phyloP scores from a whole-genome alignment of 1,140 invertebrate species.

The Danaus plexippus region DNA sequence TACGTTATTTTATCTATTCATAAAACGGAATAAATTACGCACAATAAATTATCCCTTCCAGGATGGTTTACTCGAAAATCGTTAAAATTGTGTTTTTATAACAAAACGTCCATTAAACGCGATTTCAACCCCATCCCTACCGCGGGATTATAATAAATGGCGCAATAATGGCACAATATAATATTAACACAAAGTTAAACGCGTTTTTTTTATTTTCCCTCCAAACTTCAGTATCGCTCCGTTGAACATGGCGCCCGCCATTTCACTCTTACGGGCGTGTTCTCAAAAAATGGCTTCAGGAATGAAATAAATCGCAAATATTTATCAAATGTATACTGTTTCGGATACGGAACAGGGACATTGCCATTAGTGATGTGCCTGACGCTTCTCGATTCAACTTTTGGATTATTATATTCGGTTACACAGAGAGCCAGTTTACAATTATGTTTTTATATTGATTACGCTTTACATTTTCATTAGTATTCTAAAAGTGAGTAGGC shows the following conservation, averaged over 20 bases:
- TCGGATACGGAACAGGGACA: slow-evolving; percentile 16
- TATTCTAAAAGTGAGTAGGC: no score
- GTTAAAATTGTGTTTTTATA: slow-evolving; percentile 61
- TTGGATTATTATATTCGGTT: not conserved
- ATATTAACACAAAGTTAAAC: slow-evolving; percentile 71
- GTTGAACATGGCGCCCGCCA: slow-evolving; percentile 42
- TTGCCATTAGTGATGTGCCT: slow-evolving; percentile 7
- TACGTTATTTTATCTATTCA: no score
- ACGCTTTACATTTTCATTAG: no score
- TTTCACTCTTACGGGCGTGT: slow-evolving; percentile 49
- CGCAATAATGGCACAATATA: slow-evolving; percentile 70
- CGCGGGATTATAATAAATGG: slow-evolving; percentile 68
- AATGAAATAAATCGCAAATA: slow-evolving; percentile 66
- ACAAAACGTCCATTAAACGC: slow-evolving; percentile 68
- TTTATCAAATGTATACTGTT: slow-evolving; percentile 53
- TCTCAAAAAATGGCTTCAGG: slow-evolving; percentile 56
- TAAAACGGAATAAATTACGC: no score
- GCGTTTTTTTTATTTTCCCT: slow-evolving; percentile 60
- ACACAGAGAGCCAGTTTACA: no score
- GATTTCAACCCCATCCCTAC: slow-evolving; percentile 62
- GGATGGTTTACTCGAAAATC: slow-evolving; percentile 46
- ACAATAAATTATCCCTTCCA: slow-evolving; percentile 5
- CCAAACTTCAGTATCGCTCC: slow-evolving; percentile 50
- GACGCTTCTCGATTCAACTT: not conserved
- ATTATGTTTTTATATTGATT: no score